phyloP scores from a whole-genome alignment of 2,797 vertebrate genomes.

The Peromyscus melanophrys region DNA sequence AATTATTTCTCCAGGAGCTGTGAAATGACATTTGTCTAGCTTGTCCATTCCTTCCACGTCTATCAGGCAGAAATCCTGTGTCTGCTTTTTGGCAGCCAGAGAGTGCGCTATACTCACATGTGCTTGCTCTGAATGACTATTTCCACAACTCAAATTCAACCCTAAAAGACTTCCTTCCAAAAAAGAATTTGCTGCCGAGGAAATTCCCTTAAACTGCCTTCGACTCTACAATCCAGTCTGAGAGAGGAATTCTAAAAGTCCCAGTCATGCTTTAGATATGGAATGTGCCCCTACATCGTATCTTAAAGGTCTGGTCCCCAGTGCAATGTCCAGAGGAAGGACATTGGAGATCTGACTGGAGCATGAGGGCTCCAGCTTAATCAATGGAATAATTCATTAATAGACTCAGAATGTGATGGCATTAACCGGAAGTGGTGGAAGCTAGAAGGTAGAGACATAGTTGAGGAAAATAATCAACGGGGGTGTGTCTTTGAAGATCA shows the following conservation, averaged over 20 bases:
- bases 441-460: not conserved
- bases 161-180: not conserved
- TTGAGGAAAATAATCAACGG: not conserved
- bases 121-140: constrained; percentile 46
- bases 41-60: not conserved
- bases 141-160: constrained; percentile 49
- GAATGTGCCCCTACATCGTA: not conserved
- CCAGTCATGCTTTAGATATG: not conserved
- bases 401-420: not conserved
- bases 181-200: not conserved
- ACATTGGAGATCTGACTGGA: not conserved
- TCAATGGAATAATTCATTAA: too few relatives aligned
- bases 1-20: constrained; percentile 41
- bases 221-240: not conserved
- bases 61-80: not conserved
- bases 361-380: not conserved
- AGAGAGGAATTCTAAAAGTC: not conserved
- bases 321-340: not conserved
- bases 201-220: not conserved
- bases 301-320: not conserved
- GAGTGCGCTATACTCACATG: not conserved
- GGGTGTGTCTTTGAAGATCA: not conserved
- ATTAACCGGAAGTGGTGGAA: not conserved
- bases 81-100: constrained; percentile 11
- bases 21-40: constrained; percentile 13